Evolutionary conservation across 2,888 invertebrate genomes (phyloP), one percentile per base, ranked within the genome.

Genomic region (Tridacna gigas): DNA sequence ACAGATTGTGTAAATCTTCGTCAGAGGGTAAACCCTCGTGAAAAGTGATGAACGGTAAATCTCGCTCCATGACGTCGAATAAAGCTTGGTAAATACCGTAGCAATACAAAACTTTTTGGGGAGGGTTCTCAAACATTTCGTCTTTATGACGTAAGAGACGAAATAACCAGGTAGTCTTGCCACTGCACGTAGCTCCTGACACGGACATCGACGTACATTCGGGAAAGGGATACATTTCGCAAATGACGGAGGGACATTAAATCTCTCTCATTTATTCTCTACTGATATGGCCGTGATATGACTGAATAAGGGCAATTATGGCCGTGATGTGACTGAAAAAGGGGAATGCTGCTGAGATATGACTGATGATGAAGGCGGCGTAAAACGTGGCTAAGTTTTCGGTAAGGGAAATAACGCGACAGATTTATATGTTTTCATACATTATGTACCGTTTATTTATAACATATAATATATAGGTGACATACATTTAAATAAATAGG

Each of bases 11-110:
- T 18, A 87, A 25, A 4, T 71, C 66, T 3, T 84, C 61, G 45
- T 80, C 80, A 3, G 60, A 65, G 18, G 84, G 87, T 67, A 87
- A 75, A 0, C 87, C 84, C 12, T 74, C 60, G 25, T 81, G 80
- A 74, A 87, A 87, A 0, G 69, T 77, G 22, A 87, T 66, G 67
- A 80, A 79, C 7, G 80, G 69, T 11, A 86, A 56, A 20, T 80
- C 76, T 26, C 75, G 74, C 65, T 83, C 81, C 79, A 83, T 83
- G 0, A 22, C 56, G 4, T 84, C 84, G 76, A 71, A 87, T 45
- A 87, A 18, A 25, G 78, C 74, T 85, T 87, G 87, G 56, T 81
- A 83, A 20, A 84, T 81, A 56, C 84, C 84, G 74, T 81, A 87
- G 60, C 87, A 87, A 69, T 87, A 87, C 60, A 85, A 47, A 9